Conservation (phyloP, 1,140 invertebrate species). For the Cydia pomonella region DNA sequence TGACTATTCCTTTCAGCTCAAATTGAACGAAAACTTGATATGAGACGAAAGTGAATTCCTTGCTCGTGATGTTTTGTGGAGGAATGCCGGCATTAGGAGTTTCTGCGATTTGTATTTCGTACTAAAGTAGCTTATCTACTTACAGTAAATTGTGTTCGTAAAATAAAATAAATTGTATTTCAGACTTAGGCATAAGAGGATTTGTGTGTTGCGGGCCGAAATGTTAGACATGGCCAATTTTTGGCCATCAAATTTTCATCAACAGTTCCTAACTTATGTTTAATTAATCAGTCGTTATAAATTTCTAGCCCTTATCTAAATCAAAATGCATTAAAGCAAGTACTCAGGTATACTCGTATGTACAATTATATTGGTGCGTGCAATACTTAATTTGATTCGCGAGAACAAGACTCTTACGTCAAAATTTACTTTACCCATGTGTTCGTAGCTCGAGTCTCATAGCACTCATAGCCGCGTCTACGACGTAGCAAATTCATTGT, state of each 20-base stretch:
- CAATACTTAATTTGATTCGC: no score
- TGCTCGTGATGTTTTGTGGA: not conserved
- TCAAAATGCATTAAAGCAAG: no score
- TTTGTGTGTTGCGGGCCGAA: no score
- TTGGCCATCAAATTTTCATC: no score
- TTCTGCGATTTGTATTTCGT: not conserved
- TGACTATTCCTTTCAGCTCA: slow-evolving; percentile 19
- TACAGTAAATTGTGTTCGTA: not conserved
- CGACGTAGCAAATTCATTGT: not conserved
- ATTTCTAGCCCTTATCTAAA: no score
- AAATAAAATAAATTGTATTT: not conserved
- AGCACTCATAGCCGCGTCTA: not conserved
- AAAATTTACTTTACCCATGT: not conserved
- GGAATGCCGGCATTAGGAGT: slow-evolving; percentile 9
- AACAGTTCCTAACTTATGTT: no score
- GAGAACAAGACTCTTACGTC: not conserved
- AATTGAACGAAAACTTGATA: slow-evolving; percentile 30
- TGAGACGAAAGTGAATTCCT: slow-evolving; percentile 26
- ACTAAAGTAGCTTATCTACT: slow-evolving; percentile 3
- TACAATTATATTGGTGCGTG: no score
- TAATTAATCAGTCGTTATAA: no score
- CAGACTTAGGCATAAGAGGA: no score
- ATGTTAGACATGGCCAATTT: no score
- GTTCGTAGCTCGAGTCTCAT: not conserved
- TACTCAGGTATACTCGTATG: no score